Base-by-base conservation (phyloP, 2,888 invertebrate genomes). In the Sarcophaga subvicina region DNA sequence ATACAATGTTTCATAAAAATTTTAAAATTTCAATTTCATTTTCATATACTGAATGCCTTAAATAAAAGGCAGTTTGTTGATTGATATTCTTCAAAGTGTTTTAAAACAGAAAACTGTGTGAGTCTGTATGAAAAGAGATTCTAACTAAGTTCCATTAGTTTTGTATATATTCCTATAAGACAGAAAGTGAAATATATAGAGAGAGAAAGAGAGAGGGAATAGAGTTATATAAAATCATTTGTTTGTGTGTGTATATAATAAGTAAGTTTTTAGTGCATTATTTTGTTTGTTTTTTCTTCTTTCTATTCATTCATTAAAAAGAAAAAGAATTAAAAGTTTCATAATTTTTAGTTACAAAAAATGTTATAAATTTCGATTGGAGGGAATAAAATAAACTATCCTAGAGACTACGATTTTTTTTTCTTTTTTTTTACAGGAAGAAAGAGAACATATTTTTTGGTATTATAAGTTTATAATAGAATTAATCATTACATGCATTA, bases 331-430 rank as follows among this genome's bases (percentile, higher is more conserved):
- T 37, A 37, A 37, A 37, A 37, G 8, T 70, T 27, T 47, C 22
- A 63, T 54, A 27, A 45, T 47, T 60, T 70, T 67, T 62, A 20
- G 70, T 10, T 64, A 10, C 14, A 4, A 63, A 75, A n/a, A 84
- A 73, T 37, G 2, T 37, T 66, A 20, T 20, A 8, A 8, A 37
- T 76, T 11, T 49, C 49, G 64, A 27, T 70, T 66, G 22, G 66
- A 64, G 71, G 70, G 64, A 66, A n/a, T 83, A 85, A 78, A 45
- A 12, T 17, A 73, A 47, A 76, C 70, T 80, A 2, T 83, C 37
- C 60, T 69, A 80, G 49, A 78, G 25, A 63, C 20, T 66, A 81
- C 75, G 73, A 27, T 73, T 83, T 77, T 70, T 70, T 62, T 62
- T 77, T 70, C 69, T 49, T 49, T 0, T 17, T 60, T n/a, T 54